Percentiles rank a stretch among this genome's conserved stretches.
phyloP scores from a whole-genome alignment of 2,888 invertebrate genomes.

The Antheraea yamamai region DNA sequence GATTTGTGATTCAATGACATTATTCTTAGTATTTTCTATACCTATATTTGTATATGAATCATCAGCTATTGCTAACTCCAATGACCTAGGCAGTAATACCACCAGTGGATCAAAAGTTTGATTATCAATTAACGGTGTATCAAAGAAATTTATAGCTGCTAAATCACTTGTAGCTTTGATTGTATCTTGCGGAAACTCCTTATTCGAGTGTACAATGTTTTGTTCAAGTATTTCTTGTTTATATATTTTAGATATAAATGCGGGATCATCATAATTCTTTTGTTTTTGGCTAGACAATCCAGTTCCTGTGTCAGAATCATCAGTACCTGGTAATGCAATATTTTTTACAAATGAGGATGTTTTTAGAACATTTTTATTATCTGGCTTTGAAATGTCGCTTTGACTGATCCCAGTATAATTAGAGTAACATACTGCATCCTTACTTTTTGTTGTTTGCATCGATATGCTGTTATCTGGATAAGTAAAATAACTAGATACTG shows the following conservation, averaged over 20 bases:
- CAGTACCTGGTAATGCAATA: neutral
- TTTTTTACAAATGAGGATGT: neutral
- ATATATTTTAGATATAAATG: neutral
- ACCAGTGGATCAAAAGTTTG: neutral
- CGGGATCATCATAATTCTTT: neutral
- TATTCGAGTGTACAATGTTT: constrained; percentile 2
- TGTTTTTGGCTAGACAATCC: constrained; percentile 1
- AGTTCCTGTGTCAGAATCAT: constrained; percentile 19
- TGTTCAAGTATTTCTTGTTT: neutral
- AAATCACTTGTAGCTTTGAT: constrained; percentile 14
- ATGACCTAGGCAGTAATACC: too few species aligned
- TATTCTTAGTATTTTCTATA: neutral
- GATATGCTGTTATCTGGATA: constrained; percentile 17
- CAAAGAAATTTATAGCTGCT: constrained; percentile 25
- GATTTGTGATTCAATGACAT: neutral
- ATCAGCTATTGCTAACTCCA: neutral
- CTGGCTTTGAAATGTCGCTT: neutral
- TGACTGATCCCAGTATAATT: constrained; percentile 12
- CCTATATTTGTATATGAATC: neutral
- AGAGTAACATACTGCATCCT: constrained; percentile 1
- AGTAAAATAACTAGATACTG: constrained; percentile 31
- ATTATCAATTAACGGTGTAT: constrained; percentile 11
- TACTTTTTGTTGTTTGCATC: neutral
- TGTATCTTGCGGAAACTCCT: neutral
- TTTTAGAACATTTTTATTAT: neutral